Percentiles rank a stretch among this genome's conserved stretches.
phyloP scores from a whole-genome alignment of 2,797 vertebrate species.

The Poeciliopsis gracilis region DNA sequence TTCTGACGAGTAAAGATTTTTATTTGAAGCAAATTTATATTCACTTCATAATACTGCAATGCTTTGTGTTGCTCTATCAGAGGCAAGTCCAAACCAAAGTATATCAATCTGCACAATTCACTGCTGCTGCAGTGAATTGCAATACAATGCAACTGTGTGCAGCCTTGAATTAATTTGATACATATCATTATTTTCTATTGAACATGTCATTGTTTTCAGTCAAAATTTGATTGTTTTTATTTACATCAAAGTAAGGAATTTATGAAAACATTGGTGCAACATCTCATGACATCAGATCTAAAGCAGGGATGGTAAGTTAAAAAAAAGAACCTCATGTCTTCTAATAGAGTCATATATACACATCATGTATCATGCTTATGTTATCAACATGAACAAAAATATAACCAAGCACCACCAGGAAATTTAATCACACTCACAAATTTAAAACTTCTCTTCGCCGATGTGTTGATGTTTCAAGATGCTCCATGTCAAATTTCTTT shows the following conservation, averaged over 20 bases:
- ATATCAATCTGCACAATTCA: slow-evolving; percentile 37
- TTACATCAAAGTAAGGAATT: no score
- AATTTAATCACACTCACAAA: slow-evolving; percentile 32
- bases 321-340: not conserved
- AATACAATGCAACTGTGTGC: slow-evolving; percentile 26
- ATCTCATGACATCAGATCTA: no score
- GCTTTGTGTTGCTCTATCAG: not conserved
- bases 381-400: not conserved
- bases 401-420: slow-evolving; percentile 13
- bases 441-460: slow-evolving; percentile 38
- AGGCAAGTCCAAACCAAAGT: slow-evolving; percentile 22
- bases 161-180: not conserved
- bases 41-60: not conserved
- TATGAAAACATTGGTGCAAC: no score
- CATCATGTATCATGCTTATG: not conserved
- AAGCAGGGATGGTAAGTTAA: not conserved
- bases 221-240: not conserved
- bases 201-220: not conserved
- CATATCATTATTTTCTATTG: not conserved
- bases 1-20: not conserved
- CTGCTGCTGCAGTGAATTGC: slow-evolving; percentile 6
- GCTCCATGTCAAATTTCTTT: slow-evolving; percentile 66
- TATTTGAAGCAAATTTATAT: not conserved
- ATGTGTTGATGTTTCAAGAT: slow-evolving; percentile 48
- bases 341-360: not conserved